Conservation (phyloP, 2,888 invertebrate species). For the Diogma glabrata region DNA sequence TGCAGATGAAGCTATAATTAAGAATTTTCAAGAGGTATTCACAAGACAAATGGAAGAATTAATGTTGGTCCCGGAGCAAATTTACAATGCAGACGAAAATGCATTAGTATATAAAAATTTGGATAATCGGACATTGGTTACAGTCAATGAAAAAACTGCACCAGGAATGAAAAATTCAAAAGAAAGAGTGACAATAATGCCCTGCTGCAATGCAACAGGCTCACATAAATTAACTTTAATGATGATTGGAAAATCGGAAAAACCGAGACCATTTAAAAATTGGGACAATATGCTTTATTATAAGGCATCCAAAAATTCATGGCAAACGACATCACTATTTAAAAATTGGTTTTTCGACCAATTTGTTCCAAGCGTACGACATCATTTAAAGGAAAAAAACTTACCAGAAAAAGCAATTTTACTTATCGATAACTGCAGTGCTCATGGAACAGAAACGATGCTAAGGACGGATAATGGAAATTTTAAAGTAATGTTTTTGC, state of each 20-base stretch:
- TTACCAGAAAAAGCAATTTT: conserved; percentile 9
- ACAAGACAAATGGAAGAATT: not conserved
- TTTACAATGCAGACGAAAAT: conserved; percentile 8
- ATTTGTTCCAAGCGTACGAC: not conserved
- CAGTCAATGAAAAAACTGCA: conserved; percentile 4
- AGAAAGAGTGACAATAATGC: conserved; percentile 8
- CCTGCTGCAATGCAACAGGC: conserved; percentile 7
- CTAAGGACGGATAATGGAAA: not conserved
- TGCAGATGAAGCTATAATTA: not conserved
- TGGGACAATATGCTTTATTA: not conserved
- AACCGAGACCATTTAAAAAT: not conserved
- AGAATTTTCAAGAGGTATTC: conserved; percentile 1
- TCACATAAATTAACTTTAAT: conserved; percentile 1
- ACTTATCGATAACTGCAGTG: conserved; percentile 1
- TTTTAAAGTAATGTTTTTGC: not conserved
- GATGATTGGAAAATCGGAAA: conserved; percentile 2
- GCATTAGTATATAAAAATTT: conserved; percentile 5
- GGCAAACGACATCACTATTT: conserved; percentile 5
- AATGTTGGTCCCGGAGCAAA: not conserved
- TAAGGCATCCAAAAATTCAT: conserved; percentile 4
- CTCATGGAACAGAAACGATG: not conserved
- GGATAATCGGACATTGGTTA: not conserved
- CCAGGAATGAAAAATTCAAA: conserved; percentile 2
- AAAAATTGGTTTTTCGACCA: conserved; percentile 9
- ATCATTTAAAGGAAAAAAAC: conserved; percentile 1